Conservation (phyloP, 2,797 vertebrate genomes). For the Crenichthys baileyi region DNA sequence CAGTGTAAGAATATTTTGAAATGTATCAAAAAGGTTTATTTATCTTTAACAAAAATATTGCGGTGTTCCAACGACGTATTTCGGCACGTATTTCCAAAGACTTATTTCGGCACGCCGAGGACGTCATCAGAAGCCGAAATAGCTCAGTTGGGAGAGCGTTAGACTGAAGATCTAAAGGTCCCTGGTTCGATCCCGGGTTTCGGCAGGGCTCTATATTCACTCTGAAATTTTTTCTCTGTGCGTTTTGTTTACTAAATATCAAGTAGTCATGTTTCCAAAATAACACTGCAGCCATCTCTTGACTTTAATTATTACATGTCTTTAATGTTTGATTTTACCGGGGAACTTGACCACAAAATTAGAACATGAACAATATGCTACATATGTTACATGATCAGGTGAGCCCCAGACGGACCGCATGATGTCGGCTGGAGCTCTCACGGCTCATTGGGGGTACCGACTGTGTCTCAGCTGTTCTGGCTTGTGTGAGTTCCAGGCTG, state of each 20-base stretch:
- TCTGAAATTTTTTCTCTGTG: too few species aligned
- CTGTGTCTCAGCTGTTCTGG: constrained; percentile 38
- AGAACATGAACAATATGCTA: constrained; percentile 20
- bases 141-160: constrained; percentile 79
- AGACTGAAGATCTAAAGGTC: constrained; percentile 78
- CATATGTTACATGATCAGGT: constrained; percentile 13
- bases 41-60: background rate
- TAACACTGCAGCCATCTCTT: background rate
- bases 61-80: fast-evolving
- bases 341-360: background rate
- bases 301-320: background rate
- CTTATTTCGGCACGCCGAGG: fast-evolving
- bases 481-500: constrained; percentile 33
- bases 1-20: background rate
- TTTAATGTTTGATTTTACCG: background rate
- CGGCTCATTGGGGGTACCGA: constrained; percentile 20
- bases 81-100: too few species aligned
- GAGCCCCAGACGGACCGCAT: constrained; percentile 14
- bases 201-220: constrained; percentile 26
- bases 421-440: constrained; percentile 25
- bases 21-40: background rate
- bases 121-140: constrained; percentile 56
- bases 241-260: too few species aligned
- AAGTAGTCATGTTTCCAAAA: too few species aligned
- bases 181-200: constrained; percentile 75